Evolutionary conservation across 2,113 vertebrate genomes (phyloP).

Genomic region (Anser cygnoides): DNA sequence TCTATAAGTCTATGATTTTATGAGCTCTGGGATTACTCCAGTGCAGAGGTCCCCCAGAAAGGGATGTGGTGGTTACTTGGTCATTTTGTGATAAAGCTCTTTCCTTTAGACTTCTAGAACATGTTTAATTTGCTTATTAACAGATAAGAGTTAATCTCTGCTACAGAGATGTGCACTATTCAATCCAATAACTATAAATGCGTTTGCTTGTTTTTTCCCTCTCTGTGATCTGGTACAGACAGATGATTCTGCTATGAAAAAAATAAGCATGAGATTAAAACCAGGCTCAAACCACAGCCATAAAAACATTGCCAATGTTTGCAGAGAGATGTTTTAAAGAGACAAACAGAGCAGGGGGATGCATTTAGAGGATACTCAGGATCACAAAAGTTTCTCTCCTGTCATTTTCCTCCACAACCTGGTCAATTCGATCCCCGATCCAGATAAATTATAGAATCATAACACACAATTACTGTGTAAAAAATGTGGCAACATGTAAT

Average conservation of each 20-base stretch:
- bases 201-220: background rate
- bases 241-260: background rate
- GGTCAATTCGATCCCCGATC: background rate
- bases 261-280: background rate
- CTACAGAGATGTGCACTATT: background rate
- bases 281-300: background rate
- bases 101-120: background rate
- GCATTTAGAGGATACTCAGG: background rate
- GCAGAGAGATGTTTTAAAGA: background rate
- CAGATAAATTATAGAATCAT: background rate
- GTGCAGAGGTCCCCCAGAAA: background rate
- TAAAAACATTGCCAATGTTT: background rate
- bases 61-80: background rate
- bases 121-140: background rate
- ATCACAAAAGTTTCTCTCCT: background rate
- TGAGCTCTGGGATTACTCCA: background rate
- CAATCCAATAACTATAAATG: background rate
- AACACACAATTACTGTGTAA: background rate
- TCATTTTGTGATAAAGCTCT: background rate
- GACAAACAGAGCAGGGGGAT: background rate
- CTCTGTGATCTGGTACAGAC: background rate
- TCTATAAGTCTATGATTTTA: background rate
- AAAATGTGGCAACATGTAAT: fast-evolving
- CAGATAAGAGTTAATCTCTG: background rate
- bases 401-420: background rate